phyloP scores from a whole-genome alignment of 2,113 vertebrate genomes.

The Vimba vimba region DNA sequence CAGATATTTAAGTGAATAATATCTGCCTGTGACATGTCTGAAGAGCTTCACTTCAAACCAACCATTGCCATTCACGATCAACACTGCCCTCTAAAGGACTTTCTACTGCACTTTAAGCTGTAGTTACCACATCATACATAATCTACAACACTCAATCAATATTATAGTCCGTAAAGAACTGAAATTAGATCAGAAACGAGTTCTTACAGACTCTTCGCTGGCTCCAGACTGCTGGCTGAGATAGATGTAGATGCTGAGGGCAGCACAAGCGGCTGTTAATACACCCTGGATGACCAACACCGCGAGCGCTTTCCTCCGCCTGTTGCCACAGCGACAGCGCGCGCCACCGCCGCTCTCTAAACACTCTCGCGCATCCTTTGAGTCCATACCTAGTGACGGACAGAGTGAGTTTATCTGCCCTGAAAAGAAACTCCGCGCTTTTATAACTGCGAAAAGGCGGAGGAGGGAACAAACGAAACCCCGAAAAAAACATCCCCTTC shows the following conservation, averaged over 20 bases:
- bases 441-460: slow-evolving; percentile 13
- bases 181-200: background rate
- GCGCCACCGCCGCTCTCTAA: background rate
- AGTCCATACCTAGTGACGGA: slow-evolving; percentile 44
- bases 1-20: background rate
- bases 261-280: slow-evolving; percentile 32
- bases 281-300: slow-evolving; percentile 18
- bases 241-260: background rate
- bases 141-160: background rate
- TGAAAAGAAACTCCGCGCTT: background rate
- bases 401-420: background rate
- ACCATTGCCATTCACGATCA: background rate
- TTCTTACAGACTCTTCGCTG: background rate
- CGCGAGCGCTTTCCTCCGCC: slow-evolving; percentile 7
- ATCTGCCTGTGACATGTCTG: background rate
- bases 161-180: background rate
- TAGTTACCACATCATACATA: background rate
- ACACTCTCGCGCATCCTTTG: slow-evolving; percentile 10
- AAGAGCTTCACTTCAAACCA: background rate
- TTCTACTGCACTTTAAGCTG: background rate
- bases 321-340: slow-evolving; percentile 14
- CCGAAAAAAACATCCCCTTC: slow-evolving; percentile 53
- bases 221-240: background rate
- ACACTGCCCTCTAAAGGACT: slow-evolving; percentile 23
- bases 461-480: slow-evolving; percentile 49